Base-by-base conservation (phyloP, 2,888 invertebrate species). In the Tetragonisca angustula region DNA sequence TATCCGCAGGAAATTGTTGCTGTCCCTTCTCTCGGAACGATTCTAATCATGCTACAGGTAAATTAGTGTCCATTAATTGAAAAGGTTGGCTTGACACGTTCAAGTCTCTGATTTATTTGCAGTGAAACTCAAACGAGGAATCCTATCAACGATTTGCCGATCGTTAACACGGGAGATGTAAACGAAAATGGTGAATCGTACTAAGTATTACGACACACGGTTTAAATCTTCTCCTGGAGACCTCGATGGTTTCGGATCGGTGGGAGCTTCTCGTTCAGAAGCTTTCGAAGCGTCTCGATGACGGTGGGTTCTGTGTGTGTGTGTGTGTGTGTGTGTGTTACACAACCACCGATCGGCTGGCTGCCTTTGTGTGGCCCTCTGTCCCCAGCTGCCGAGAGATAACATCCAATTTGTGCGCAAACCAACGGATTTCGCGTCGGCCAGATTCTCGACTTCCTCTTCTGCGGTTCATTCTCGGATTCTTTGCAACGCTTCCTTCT, bases 361-460 rank as follows among this genome's bases (percentile, higher is more conserved):
- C 27, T 61, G 67, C 13, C 24, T 68, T 73, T 72, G 76, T 69
- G 77, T 79, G 64, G 73, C 64, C 79, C 83, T 85, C 87, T 91
- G 90, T 92, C 92, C 92, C 92, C 92, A 92, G 92, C 92, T 92
- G 93, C 92, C 88, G 90, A 90, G 91, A 91, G 92, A 92, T 93
- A 93, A 89, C 90, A 88, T 89, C 89, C 89, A 89, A 89, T 89
- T 89, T 89, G 89, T 86, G 89, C 86, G 87, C 90, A 89, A 90
- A 89, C 89, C 90, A 78, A 80, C 77, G 88, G 89, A 85, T 89
- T 85, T 88, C 87, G 81, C 87, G 79, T 75, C 64, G 74, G 64
- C 82, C 78, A 81, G 88, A 84, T 84, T 69, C 81, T 75, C 87
- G 65, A 68, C 70, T 88, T 81, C 81, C 87, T 79, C 59, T 54